Base-by-base conservation (phyloP, 2,888 invertebrate species). In the Apodemia mormo region DNA sequence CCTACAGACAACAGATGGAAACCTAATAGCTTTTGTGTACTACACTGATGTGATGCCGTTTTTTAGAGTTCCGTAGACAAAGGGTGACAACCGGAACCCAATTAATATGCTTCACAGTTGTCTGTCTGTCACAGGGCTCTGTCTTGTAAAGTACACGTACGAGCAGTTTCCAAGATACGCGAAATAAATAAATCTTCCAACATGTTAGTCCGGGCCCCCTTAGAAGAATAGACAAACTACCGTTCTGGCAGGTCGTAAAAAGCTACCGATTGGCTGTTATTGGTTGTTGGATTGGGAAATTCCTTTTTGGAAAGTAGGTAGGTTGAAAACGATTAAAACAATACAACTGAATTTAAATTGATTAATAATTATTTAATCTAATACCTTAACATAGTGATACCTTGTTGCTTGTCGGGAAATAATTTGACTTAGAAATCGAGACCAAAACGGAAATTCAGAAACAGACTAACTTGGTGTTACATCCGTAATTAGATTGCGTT, bases 341-440 rank as follows among this genome's bases (percentile, higher is more conserved):
- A 37, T 22, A 22, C 4, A 37, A 4, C 37, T 33, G 14, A 4
- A 5, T 5, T 49, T 14, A 14, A 49, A 5, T 14, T 49, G 14
- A 14, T 49, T 10, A 0, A 49, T 1, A 49, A 14, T 49, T 14
- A 49, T 49, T 49, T 49, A 49, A 14, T 49, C 12, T 5, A 49
- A 49, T 49, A 49, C 6, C 14, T 49, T 49, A 14, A 49, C 12
- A 14, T 49, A 49, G 4, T 49, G 45, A 49, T 58, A 29, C 10
- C 12, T 12, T 30, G 30, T 0, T 61, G 61, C 30, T 58, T 58
- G 61, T 64, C 37, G 33, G 33, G 61, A 64, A 64, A 64, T 37
- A 37, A 64, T 14, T n/a, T 64, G n/a, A 33, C 61, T 64, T 64
- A 64, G 64, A 64, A 64, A 64, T 64, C 64, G 37, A 64, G 64